phyloP scores from a whole-genome alignment of 2,113 vertebrate species.

The Ascaphus truei region DNA sequence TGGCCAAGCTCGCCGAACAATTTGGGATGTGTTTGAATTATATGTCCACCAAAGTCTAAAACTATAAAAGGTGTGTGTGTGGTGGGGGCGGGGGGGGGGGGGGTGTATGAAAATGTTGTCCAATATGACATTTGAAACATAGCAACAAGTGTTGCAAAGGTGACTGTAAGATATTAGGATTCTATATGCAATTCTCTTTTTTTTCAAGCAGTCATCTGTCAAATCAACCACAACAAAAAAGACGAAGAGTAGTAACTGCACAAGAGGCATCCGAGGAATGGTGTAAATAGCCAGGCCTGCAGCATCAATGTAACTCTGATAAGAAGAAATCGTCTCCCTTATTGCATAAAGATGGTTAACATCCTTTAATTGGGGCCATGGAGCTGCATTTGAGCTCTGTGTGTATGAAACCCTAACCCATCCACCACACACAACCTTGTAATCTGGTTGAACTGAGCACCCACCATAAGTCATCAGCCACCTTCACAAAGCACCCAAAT shows the following conservation, averaged over 20 bases:
- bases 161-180: conserved; percentile 52
- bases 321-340: conserved; percentile 38
- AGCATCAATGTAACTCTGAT: conserved; percentile 56
- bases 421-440: neutral
- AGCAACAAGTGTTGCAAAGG: conserved; percentile 39
- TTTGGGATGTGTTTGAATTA: neutral
- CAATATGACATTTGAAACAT: too few relatives aligned
- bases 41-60: neutral
- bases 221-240: conserved; percentile 40
- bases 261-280: conserved; percentile 59
- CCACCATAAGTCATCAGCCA: too few relatives aligned
- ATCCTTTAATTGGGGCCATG: conserved; percentile 17
- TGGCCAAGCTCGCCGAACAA: neutral
- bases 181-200: conserved; percentile 52
- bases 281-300: conserved; percentile 46
- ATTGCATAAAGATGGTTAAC: neutral
- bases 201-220: conserved; percentile 59
- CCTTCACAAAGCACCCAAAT: neutral
- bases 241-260: conserved; percentile 52
- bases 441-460: neutral
- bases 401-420: neutral
- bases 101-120: too few relatives aligned
- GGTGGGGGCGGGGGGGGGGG: too few relatives aligned
- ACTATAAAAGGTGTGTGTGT: neutral
- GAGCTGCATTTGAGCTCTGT: neutral